These are phyloP conservation scores for Trididemnum clinides DNA, from an alignment of 23 tunicate genomes.

Conservation along the genomic window DNA sequence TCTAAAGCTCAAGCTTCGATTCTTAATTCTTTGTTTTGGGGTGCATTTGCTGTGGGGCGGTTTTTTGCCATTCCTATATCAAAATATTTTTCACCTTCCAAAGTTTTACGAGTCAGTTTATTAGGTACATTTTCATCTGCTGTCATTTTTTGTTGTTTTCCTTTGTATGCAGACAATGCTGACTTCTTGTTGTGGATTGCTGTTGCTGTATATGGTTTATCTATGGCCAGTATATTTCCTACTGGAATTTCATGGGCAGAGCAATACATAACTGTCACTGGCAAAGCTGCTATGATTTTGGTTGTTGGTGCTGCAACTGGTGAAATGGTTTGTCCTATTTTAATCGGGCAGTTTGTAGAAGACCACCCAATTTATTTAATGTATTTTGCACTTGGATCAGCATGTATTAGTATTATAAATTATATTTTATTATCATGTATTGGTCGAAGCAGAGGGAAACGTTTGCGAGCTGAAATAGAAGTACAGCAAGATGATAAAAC, in stretches of 20 bases:
- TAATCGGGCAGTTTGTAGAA: constrained; percentile 46
- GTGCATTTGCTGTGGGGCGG: constrained; percentile 74
- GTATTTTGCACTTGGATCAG: constrained; percentile 44
- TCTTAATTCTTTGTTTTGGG: constrained; percentile 75
- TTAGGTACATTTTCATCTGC: constrained; percentile 52
- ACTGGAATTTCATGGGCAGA: constrained; percentile 85
- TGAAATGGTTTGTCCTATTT: constrained; percentile 65
- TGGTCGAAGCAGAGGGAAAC: constrained; percentile 39
- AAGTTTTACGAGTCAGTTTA: constrained; percentile 38
- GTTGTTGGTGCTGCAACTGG: constrained; percentile 82
- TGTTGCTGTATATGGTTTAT: constrained; percentile 66
- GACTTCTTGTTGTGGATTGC: constrained; percentile 62
- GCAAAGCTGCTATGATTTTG: constrained; percentile 70
- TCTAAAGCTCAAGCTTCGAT: constrained; percentile 57
- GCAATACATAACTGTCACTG: constrained; percentile 75
- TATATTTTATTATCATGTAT: constrained; percentile 32
- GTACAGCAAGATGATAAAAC: not conserved
- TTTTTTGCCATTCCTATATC: constrained; percentile 60
- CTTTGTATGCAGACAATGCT: constrained; percentile 38
- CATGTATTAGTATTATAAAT: constrained; percentile 17
- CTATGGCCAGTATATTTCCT: constrained; percentile 87
- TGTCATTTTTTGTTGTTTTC: constrained; percentile 48
- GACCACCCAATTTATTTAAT: constrained; percentile 67
- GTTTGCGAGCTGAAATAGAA: not conserved
- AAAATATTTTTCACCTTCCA: constrained; percentile 39